phyloP scores from a whole-genome alignment of 2,888 invertebrate species.

The Argyresthia goedartella region DNA sequence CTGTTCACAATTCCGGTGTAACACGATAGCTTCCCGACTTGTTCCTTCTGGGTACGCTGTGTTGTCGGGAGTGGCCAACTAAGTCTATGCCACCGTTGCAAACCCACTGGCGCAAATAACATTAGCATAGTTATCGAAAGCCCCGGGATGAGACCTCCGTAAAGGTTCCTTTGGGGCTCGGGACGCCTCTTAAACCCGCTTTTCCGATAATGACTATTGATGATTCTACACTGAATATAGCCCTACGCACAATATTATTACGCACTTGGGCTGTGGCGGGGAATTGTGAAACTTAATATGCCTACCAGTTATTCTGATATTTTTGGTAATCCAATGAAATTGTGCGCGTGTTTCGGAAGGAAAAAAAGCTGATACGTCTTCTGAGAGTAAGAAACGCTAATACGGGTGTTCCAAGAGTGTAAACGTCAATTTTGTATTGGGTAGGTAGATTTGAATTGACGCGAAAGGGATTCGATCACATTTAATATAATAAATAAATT shows the following conservation, averaged over 20 bases:
- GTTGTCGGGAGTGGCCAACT: constrained; percentile 35
- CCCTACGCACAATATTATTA: constrained; percentile 64
- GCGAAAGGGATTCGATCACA: too few relatives aligned
- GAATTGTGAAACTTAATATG: constrained; percentile 56
- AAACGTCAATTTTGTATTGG: not conserved
- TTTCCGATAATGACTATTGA: constrained; percentile 69
- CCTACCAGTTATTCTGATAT: constrained; percentile 43
- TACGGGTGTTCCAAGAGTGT: not conserved
- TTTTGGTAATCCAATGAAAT: constrained; percentile 8
- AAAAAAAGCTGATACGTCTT: not conserved
- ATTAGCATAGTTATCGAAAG: constrained; percentile 71
- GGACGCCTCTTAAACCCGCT: constrained; percentile 65
- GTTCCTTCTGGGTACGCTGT: too few relatives aligned
- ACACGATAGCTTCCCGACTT: not conserved
- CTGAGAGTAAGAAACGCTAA: not conserved
- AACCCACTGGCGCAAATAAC: constrained; percentile 67
- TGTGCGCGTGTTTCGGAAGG: not conserved
- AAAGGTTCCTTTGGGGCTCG: constrained; percentile 58
- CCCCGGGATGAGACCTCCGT: constrained; percentile 62
- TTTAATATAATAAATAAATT: too few relatives aligned
- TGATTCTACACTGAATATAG: constrained; percentile 59
- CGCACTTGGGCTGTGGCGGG: constrained; percentile 53
- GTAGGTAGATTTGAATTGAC: not conserved
- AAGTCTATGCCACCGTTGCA: constrained; percentile 53
- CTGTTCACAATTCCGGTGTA: not conserved